Base-by-base conservation (phyloP, 2,797 vertebrate genomes). In the Cuculus canorus region DNA sequence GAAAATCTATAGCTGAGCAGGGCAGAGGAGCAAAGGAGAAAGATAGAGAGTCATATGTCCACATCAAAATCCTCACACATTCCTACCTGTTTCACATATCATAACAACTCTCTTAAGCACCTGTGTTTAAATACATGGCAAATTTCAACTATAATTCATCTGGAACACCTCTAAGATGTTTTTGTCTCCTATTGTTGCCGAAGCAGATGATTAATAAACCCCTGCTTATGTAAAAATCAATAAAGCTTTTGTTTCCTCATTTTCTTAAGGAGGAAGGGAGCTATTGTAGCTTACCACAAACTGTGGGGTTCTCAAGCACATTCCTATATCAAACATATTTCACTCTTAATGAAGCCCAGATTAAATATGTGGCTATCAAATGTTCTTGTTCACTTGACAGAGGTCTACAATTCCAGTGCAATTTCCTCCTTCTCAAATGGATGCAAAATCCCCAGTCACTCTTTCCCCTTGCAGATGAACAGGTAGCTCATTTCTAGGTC, bases 221-320 rank as follows among this genome's bases (percentile, higher is more conserved):
- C 82, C 19, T 2, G 41, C 48, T 90, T 82, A 91, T 33, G 71
- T 60, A 73, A 48, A 89, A 80, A 16, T 27, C 68, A 73, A 39
- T 60, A 73, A 93, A 27, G 25, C 57, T 60, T 87, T 92, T 93
- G 45, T 92, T 94, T 87, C 64, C 45, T n/a, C n/a, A 86, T 75
- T 61, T 80, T 53, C 50, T 28, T 54, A 43, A 85, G 71, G 30
- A 85, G 41, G 25, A 82, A 80, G 48, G 48, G 56, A 82, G 48
- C 64, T 73, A 37, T 80, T 3, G 1, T 60, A 82, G 52, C 39
- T 70, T 65, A 14, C 17, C n/a, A 76, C 33, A 72, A 78, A 54
- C 79, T 50, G 12, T 41, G 41, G 63, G 19, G 27, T 54, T 84
- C 83, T 84, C 56, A 82, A 33, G 53, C 5, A 4, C 30, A 23